Evolutionary conservation across 2,797 vertebrate genomes (phyloP), one percentile per base, ranked within the genome.

Genomic region (Anisognathus igniventris): DNA sequence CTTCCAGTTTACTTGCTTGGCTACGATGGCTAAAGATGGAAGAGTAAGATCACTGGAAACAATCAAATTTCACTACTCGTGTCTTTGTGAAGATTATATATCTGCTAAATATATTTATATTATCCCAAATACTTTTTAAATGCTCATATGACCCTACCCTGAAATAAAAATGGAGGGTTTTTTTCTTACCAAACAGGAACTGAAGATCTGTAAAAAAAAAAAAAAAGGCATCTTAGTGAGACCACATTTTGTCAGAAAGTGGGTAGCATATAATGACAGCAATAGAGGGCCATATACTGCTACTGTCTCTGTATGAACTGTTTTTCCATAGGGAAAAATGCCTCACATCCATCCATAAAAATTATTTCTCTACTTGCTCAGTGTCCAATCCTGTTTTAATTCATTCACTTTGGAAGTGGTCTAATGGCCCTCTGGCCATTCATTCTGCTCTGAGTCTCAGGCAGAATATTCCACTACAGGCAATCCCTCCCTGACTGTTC

Each of bases 121-220:
- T 57, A 60, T 17, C 21, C 10, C 15, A 56, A 47, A 39, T 51
- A 47, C 14, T 30, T 40, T 45, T 31, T 35, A 11, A 39, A 25
- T 83, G 8, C 23, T 75, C 20, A 78, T 7, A 9, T 68, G 4
- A 57, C 54, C 14, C 42, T 89, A 42, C 4, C 3, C 9, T n/a
- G 40, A 90, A 64, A 44, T 56, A 16, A 61, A 78, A 60, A 74
- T 21, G 1, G 9, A 65, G 4, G 1, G 0, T 0, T 24, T 19
- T 19, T 44, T 81, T 31, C 28, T 54, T 68, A 25, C 5, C 2
- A 30, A 82, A 11, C 3, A 44, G 28, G 4, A 76, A 30, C 2
- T 7, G 15, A 68, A 17, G 1, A 31, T 68, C 14, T 72, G 8
- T 35, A 3, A 30, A 35, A 33, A 58, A 77, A 54, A 16, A 39